phyloP scores from a whole-genome alignment of 1,140 invertebrate species.

The Papilio helenus region DNA sequence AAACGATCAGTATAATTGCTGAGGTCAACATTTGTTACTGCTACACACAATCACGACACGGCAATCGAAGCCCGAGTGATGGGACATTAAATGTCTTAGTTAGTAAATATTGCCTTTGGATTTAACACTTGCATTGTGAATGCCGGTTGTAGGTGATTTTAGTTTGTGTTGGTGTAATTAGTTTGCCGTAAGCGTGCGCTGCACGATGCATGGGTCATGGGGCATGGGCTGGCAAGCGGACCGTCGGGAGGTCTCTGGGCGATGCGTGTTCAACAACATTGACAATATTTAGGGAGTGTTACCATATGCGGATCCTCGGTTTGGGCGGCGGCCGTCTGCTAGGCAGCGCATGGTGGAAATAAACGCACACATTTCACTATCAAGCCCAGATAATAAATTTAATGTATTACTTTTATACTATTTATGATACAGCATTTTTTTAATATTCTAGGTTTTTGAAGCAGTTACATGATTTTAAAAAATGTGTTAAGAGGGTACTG shows the following conservation, averaged over 20 bases:
- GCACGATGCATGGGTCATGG: constrained; percentile 70
- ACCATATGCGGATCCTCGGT: constrained; percentile 96
- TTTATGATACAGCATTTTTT: neutral
- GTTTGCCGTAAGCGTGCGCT: constrained; percentile 71
- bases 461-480: neutral
- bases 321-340: constrained; percentile 91
- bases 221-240: constrained; percentile 62
- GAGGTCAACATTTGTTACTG: constrained; percentile 5
- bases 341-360: constrained; percentile 73
- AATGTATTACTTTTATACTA: constrained; percentile 34
- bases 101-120: constrained; percentile 26
- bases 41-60: neutral
- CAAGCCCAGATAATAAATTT: constrained; percentile 48
- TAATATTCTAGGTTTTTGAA: neutral
- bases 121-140: neutral
- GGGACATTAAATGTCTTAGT: constrained; percentile 4
- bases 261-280: constrained; percentile 69
- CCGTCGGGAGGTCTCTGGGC: constrained; percentile 73
- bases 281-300: constrained; percentile 82
- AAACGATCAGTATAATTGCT: constrained; percentile 22
- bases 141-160: constrained; percentile 33
- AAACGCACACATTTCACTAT: constrained; percentile 66
- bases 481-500: neutral
- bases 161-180: constrained; percentile 43
- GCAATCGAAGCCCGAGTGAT: constrained; percentile 3